Base-by-base conservation (phyloP, 2,888 invertebrate genomes). In the Torymus tubicola region DNA sequence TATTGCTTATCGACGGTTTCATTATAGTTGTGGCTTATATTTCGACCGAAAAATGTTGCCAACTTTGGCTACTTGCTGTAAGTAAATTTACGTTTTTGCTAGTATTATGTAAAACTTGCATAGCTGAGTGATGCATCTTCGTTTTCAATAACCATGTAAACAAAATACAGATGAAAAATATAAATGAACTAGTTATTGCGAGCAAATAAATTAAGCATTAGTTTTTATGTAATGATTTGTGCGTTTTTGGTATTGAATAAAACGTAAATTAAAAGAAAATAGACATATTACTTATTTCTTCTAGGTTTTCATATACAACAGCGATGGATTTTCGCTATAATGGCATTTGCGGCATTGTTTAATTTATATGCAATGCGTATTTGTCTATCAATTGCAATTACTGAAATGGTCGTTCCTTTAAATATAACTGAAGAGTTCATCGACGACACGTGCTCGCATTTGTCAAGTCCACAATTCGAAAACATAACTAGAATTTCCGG, bases 351-450 rank as follows among this genome's bases (percentile, higher is more conserved):
- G 85, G 95, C 94, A 18, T 92, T 95, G 58, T 93, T 94, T 83
- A 95, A 95, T 87, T 95, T 95, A 31, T 95, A 95, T 87, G 94
- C 95, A 58, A 95, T 95, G 95, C 92, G 95, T 13, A 94, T 95
- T 2, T 94, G 94, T 83, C 91, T 95, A 1, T 95, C 94, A 82
- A 91, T 95, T 82, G 94, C 95, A 67, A 95, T 95, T 83, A 95
- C 95, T 0, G 93, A 94, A 85, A 94, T 95, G 93, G 94, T 94
- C 5, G 86, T 24, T 57, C 84, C 80, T 11, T 13, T 58, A 10
- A 80, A 21, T 8, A 16, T 50, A 12, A 65, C 79, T 24, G 61
- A 73, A 21, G 84, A 80, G 42, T 74, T 80, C 16, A 65, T 82
- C 58, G 84, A 83, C 24, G 84, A 83, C 31, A 83, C 85, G 60